Percentiles rank a stretch among this genome's conserved stretches.
phyloP scores from a whole-genome alignment of 2,888 invertebrate species.

The Eledona agricola region DNA sequence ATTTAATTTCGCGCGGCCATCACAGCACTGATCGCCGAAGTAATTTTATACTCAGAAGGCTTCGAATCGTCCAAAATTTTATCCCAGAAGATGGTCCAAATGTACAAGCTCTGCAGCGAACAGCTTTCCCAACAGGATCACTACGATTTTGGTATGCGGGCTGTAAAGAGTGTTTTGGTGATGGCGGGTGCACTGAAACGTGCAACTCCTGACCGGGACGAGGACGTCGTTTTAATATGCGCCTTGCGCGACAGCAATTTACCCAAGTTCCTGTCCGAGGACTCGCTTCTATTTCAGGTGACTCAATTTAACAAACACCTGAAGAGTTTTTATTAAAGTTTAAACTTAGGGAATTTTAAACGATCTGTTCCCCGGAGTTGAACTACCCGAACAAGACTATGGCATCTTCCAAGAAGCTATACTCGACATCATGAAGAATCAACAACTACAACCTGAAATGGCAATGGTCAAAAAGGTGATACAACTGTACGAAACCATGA shows the following conservation, averaged over 20 bases:
- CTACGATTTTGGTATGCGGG: constrained; percentile 93
- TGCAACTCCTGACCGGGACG: constrained; percentile 82
- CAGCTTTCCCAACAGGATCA: constrained; percentile 92
- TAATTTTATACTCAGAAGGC: constrained; percentile 92
- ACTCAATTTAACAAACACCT: constrained; percentile 2
- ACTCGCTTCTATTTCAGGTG: constrained; percentile 81
- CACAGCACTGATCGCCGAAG: constrained; percentile 84
- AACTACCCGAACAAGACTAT: constrained; percentile 81
- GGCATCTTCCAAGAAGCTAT: constrained; percentile 77
- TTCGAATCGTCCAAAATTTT: constrained; percentile 87
- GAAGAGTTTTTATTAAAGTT: constrained; percentile 18
- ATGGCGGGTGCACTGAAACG: constrained; percentile 92
- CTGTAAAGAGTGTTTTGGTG: constrained; percentile 91
- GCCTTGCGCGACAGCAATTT: constrained; percentile 89
- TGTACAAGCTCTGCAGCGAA: constrained; percentile 92
- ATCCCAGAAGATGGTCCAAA: constrained; percentile 92
- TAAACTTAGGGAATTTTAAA: constrained; percentile 80
- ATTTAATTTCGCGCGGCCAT: constrained; percentile 17
- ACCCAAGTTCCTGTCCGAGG: constrained; percentile 88
- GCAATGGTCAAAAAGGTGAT: constrained; percentile 79
- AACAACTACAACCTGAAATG: constrained; percentile 72
- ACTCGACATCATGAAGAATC: constrained; percentile 64
- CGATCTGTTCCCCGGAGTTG: constrained; percentile 89
- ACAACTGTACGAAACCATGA: constrained; percentile 90
- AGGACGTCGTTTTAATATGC: constrained; percentile 84